These are phyloP conservation scores for Tor tambroides DNA, from an alignment of 2,113 vertebrate species.

Conservation along the genomic window DNA sequence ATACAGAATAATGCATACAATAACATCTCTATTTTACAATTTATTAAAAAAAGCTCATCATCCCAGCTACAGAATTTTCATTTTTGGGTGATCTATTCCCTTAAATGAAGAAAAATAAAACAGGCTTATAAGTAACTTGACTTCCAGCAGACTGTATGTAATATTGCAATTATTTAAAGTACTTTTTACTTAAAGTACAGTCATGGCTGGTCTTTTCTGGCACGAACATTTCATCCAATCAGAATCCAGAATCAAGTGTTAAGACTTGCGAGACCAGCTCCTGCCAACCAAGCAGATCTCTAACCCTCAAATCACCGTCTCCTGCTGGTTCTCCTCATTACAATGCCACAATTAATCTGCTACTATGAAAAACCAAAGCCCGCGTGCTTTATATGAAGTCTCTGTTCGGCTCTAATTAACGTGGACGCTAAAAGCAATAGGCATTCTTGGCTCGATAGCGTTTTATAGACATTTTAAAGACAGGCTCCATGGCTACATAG, in stretches of 20 bases:
- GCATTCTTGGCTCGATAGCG: not conserved
- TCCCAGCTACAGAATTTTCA: not conserved
- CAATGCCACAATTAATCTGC: slow-evolving; percentile 28
- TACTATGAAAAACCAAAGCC: not conserved
- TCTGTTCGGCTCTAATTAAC: slow-evolving; percentile 4
- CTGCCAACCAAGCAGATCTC: slow-evolving; percentile 26
- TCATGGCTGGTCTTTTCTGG: not conserved
- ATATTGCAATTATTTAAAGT: not conserved
- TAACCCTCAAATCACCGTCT: slow-evolving; percentile 4
- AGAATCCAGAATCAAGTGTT: not conserved
- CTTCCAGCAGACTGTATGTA: not conserved
- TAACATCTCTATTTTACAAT: not conserved
- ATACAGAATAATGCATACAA: not conserved
- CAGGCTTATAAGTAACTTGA: too few species aligned
- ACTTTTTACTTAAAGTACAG: not conserved
- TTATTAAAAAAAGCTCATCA: not conserved
- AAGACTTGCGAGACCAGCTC: not conserved
- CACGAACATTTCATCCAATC: not conserved
- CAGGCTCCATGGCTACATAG: not conserved
- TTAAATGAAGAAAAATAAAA: not conserved
- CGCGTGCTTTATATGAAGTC: not conserved
- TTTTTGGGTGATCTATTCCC: not conserved
- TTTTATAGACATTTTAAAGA: slow-evolving; percentile 8
- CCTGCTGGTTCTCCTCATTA: slow-evolving; percentile 22
- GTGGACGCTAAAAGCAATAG: not conserved